Conservation (phyloP, 2,888 invertebrate species). For the Machimus rusticus region DNA sequence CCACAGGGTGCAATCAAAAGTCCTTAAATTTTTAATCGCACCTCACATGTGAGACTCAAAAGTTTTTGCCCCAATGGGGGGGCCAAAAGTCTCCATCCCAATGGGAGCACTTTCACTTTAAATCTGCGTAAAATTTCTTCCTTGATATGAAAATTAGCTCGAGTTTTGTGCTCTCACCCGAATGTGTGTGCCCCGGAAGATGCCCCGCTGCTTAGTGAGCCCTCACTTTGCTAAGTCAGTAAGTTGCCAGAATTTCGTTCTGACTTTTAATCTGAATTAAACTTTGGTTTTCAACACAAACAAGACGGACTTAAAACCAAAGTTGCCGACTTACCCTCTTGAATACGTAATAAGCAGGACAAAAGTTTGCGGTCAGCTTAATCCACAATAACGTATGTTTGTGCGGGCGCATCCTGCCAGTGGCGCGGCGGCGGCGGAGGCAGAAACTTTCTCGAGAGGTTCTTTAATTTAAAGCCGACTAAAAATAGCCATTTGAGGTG, state of each 20-base stretch:
- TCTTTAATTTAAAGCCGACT: not conserved
- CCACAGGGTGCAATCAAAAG: not conserved
- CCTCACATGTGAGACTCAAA: not conserved
- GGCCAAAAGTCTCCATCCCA: not conserved
- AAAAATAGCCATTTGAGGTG: not conserved
- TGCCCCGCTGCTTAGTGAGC: not conserved
- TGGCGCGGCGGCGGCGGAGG: not conserved
- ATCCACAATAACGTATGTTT: slow-evolving; percentile 11
- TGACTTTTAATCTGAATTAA: slow-evolving; percentile 37
- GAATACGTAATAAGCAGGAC: slow-evolving; percentile 36
- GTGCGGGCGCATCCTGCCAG: not conserved
- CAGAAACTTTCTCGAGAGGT: not conserved
- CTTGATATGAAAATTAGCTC: not conserved
- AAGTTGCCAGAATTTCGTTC: not conserved
- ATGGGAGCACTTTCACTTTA: not conserved
- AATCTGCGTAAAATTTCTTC: not conserved
- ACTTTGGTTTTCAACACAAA: slow-evolving; percentile 25
- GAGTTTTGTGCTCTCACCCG: not conserved
- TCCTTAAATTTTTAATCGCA: not conserved
- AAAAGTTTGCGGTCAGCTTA: slow-evolving; percentile 33
- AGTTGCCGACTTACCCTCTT: slow-evolving; percentile 13
- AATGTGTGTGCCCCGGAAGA: not conserved
- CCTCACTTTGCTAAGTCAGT: not conserved
- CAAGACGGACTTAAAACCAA: slow-evolving; percentile 23
- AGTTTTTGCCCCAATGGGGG: not conserved